A percentile compares a stretch with the other conserved stretches of the same genome.
These are phyloP conservation scores for Diarsia mendica DNA, from an alignment of 2,888 invertebrate genomes.

Conservation along the genomic window DNA sequence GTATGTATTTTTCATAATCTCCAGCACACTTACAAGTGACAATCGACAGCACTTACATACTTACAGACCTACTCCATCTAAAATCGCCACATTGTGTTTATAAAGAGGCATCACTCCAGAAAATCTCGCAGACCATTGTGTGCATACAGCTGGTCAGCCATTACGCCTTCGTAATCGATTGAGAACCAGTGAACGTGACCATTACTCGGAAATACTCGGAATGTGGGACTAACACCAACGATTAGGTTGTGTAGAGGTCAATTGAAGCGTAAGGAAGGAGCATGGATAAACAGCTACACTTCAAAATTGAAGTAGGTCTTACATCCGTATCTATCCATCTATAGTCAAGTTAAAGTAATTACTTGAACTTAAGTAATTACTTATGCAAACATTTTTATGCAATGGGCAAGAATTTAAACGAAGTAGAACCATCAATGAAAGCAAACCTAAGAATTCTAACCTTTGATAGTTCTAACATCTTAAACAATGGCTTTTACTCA, in stretches of 20 bases:
- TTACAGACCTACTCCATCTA: slow-evolving; percentile 23
- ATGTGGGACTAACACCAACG: slow-evolving; percentile 42
- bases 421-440: too few relatives aligned
- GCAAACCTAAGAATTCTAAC: too few relatives aligned
- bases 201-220: slow-evolving; percentile 46
- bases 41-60: slow-evolving; percentile 7
- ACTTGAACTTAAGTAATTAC: too few relatives aligned
- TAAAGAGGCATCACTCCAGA: slow-evolving; percentile 66
- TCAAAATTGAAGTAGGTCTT: background rate
- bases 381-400: too few relatives aligned
- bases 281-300: background rate
- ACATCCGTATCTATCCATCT: too few relatives aligned
- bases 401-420: too few relatives aligned
- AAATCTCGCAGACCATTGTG: slow-evolving; percentile 62
- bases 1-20: background rate
- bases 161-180: slow-evolving; percentile 68
- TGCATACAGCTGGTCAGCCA: slow-evolving; percentile 56
- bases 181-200: slow-evolving; percentile 67
- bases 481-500: too few relatives aligned
- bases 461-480: too few relatives aligned
- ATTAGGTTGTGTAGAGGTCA: slow-evolving; percentile 27
- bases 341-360: too few relatives aligned
- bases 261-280: slow-evolving; percentile 18
- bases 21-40: background rate
- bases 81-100: slow-evolving; percentile 48